A percentile compares a stretch with the other conserved stretches of the same genome.
Conservation (phyloP, 2,113 vertebrate species). For the Jaculus jaculus region DNA sequence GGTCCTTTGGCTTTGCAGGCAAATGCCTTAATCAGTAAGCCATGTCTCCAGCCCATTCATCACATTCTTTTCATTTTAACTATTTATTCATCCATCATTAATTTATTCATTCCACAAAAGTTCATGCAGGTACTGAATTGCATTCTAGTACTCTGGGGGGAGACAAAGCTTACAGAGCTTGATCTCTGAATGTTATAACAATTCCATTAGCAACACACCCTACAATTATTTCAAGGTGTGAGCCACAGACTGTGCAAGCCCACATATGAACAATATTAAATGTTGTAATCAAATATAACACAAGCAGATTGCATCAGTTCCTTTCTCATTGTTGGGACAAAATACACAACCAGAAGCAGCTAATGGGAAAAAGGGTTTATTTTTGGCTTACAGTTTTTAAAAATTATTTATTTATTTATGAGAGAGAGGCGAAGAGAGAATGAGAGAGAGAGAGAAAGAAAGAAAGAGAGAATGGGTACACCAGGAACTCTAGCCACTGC, state of each 20-base stretch:
- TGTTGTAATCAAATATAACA: constrained; percentile 31
- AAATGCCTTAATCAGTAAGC: no score
- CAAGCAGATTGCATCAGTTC: constrained; percentile 9
- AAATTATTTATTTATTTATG: no score
- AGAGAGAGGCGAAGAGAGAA: no score
- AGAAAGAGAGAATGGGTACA: no score
- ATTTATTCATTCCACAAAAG: background rate
- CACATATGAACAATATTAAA: constrained; percentile 30
- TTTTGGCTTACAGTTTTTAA: no score
- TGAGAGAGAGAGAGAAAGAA: no score
- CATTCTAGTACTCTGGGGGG: background rate
- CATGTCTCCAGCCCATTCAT: background rate
- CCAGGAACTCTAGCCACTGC: no score
- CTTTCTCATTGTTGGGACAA: no score
- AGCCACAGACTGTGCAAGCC: constrained; percentile 20
- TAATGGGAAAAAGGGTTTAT: no score
- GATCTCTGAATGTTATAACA: constrained; percentile 1
- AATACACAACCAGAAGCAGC: no score
- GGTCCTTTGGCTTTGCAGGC: no score
- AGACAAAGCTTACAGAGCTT: constrained; percentile 1
- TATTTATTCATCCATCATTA: background rate
- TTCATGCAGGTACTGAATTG: background rate
- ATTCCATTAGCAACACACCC: background rate
- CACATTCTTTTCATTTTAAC: background rate
- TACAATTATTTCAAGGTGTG: constrained; percentile 49